Conservation (phyloP, 2,797 vertebrate genomes). For the Bradypodion ventrale region DNA sequence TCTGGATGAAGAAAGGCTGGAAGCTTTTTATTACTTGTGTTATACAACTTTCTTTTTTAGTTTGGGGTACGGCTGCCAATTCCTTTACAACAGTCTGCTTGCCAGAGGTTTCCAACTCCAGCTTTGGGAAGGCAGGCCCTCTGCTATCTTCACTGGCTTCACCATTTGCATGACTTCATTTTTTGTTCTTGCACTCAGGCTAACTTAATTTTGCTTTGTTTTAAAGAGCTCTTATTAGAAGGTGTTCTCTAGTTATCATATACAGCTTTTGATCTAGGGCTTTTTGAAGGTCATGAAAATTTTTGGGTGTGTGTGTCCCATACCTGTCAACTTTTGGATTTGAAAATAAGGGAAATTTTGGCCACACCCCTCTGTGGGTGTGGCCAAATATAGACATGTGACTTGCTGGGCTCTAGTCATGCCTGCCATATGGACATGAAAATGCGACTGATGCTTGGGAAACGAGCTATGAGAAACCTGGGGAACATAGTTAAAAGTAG, state of each 20-base stretch:
- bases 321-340: too few species aligned
- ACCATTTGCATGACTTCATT: constrained; percentile 36
- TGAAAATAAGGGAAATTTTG: too few species aligned
- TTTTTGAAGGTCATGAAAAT: constrained; percentile 21
- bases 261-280: constrained; percentile 11
- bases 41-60: background rate
- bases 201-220: constrained; percentile 13
- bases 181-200: background rate
- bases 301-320: constrained; percentile 40
- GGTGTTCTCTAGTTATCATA: background rate
- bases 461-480: too few species aligned
- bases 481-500: too few species aligned
- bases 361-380: too few species aligned
- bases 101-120: constrained; percentile 31
- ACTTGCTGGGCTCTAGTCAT: too few species aligned
- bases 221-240: background rate
- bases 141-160: constrained; percentile 34
- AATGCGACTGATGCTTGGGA: too few species aligned
- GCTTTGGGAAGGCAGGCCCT: constrained; percentile 24
- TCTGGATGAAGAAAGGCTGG: background rate
- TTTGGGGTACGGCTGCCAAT: constrained; percentile 22
- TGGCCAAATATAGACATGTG: too few species aligned
- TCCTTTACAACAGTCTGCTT: constrained; percentile 43
- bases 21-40: background rate
- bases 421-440: too few species aligned